Percentiles rank a stretch among this genome's conserved stretches.
phyloP scores from a whole-genome alignment of 92 coral and sea anemone species.

The Zoanthus gigantus region DNA sequence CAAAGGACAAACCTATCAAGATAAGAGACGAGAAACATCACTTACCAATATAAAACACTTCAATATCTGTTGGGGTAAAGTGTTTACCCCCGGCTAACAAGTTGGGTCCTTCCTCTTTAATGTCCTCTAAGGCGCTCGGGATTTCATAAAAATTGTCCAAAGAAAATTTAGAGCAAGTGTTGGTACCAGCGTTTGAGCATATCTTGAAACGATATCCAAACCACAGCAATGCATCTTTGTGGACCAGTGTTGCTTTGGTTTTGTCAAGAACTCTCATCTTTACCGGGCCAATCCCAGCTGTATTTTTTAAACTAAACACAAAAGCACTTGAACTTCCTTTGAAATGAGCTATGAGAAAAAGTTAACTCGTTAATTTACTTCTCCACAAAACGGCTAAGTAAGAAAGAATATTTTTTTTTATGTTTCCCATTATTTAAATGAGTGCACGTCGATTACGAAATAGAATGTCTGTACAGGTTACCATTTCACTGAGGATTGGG shows the following conservation, averaged over 20 bases:
- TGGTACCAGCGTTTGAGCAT: not conserved
- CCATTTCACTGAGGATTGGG: too few relatives aligned
- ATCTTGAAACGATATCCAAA: slow-evolving; percentile 10
- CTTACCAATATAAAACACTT: slow-evolving; percentile 25
- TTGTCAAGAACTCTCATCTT: not conserved
- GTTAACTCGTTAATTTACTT: too few relatives aligned
- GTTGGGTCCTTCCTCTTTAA: not conserved
- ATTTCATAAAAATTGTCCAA: not conserved
- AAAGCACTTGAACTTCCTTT: slow-evolving; percentile 2
- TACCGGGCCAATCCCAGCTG: slow-evolving; percentile 15
- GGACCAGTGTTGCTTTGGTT: not conserved
- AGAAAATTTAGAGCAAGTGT: not conserved
- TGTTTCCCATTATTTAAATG: too few relatives aligned
- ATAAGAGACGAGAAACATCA: too few relatives aligned
- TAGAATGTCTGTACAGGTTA: too few relatives aligned
- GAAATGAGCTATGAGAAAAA: not conserved
- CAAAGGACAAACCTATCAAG: too few relatives aligned
- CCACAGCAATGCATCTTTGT: not conserved
- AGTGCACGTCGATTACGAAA: too few relatives aligned
- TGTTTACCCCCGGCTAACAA: slow-evolving; percentile 4
- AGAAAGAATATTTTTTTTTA: too few relatives aligned
- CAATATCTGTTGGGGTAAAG: slow-evolving; percentile 25
- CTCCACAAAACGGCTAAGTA: too few relatives aligned
- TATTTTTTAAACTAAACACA: slow-evolving; percentile 22
- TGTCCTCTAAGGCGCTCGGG: not conserved